Conservation (phyloP, 2,888 invertebrate species). For the Nematopogon swammerdamellus region DNA sequence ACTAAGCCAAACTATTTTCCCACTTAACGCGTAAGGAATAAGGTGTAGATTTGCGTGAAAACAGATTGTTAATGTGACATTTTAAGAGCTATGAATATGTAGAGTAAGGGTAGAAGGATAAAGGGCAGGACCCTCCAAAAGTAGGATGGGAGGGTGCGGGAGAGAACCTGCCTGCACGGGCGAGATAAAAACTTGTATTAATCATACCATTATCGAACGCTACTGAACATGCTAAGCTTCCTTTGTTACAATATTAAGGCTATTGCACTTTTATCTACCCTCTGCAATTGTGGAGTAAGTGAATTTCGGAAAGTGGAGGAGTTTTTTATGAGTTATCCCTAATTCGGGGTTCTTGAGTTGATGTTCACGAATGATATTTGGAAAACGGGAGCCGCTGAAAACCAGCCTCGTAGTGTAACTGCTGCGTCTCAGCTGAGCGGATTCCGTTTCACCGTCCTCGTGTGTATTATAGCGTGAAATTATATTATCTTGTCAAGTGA, state of each 20-base stretch:
- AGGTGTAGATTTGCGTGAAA: background rate
- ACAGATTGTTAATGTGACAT: background rate
- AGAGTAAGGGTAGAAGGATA: background rate
- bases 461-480: too few relatives aligned
- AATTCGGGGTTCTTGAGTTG: too few relatives aligned
- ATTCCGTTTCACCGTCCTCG: too few relatives aligned
- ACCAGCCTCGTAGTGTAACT: too few relatives aligned
- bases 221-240: slow-evolving; percentile 9
- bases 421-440: too few relatives aligned
- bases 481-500: too few relatives aligned
- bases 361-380: too few relatives aligned
- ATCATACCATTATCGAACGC: slow-evolving; percentile 54
- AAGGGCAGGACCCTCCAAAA: background rate
- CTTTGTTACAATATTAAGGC: slow-evolving; percentile 53
- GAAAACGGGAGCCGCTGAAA: too few relatives aligned
- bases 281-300: slow-evolving; percentile 20
- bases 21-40: background rate
- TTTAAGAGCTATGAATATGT: background rate
- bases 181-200: slow-evolving; percentile 53
- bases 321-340: background rate
- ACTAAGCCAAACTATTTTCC: too few relatives aligned
- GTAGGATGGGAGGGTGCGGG: slow-evolving; percentile 16
- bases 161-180: slow-evolving; percentile 47
- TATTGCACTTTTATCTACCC: slow-evolving; percentile 54
- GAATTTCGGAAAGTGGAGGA: slow-evolving; percentile 31